Base-by-base conservation (phyloP, 2,797 vertebrate species). In the Sardinella longiceps region DNA sequence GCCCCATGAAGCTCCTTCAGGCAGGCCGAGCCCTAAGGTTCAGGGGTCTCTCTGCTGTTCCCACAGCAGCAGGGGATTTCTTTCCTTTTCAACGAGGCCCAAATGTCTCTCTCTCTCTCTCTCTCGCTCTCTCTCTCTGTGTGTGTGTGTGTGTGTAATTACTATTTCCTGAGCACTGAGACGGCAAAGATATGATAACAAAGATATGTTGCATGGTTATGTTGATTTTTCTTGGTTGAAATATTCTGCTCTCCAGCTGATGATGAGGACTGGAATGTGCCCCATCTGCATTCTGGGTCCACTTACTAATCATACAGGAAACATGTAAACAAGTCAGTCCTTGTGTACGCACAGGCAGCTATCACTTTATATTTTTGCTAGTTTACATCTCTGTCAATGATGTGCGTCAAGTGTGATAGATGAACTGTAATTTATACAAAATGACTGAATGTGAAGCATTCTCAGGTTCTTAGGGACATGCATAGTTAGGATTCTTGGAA, bases 1-100 rank as follows among this genome's bases (percentile, higher is more conserved):
- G 89, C 90, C 84, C 60, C 25, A 37, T 25, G 74, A 91, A 85
- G 85, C 81, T 80, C 84, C 37, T 84, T 89, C 88, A 87, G 86
- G 87, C 87, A 88, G 84, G 30, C 66, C 66, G 18, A 74, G 33
- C 37, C 70, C 70, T 20, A 1, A n/a, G 70, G 70, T 43, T 77
- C 70, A 77, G 37, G 70, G 37, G 37, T 77, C 33, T 23, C 37
- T 39, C 33, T 23, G 70, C 70, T 5, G 23, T 43, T 77, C 70
- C 39, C 33, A 37, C 63, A 70, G 30, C 2, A 77, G 70, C 37
- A 39, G 33, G 20, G 37, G 70, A 43, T 23, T 77, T 77, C 70
- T 43, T 10, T 77, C 33, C 70, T 20, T 43, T 2, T 77, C 11
- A 20, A 15, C 7, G 56, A 25, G 56, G 56, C 6, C n/a, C n/a